These are phyloP conservation scores for Eleginops maclovinus DNA, from an alignment of 2,113 vertebrate species.

Conservation along the genomic window DNA sequence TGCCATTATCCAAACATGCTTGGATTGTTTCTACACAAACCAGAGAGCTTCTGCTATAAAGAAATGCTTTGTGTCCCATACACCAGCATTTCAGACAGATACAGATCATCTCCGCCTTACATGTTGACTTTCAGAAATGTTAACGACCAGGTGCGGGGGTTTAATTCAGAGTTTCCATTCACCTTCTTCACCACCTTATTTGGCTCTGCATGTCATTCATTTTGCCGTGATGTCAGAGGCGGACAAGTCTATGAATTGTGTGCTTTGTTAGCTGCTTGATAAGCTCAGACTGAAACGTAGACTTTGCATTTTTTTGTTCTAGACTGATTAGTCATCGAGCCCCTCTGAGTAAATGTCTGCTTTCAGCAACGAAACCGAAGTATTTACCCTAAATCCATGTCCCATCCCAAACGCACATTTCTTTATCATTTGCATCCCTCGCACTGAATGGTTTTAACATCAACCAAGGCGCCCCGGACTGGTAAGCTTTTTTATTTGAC, in stretches of 20 bases:
- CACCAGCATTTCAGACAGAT: constrained; percentile 15
- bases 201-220: constrained; percentile 29
- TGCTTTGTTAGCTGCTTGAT: constrained; percentile 44
- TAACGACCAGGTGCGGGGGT: constrained; percentile 65
- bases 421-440: background rate
- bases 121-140: constrained; percentile 31
- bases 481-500: background rate
- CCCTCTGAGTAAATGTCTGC: constrained; percentile 36
- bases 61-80: constrained; percentile 33
- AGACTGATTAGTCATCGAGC: constrained; percentile 64
- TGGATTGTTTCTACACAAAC: constrained; percentile 16
- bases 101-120: constrained; percentile 22
- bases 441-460: background rate
- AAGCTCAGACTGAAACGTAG: constrained; percentile 40
- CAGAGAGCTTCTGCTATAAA: constrained; percentile 16
- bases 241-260: constrained; percentile 44
- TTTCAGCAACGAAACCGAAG: background rate
- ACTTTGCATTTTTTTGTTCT: constrained; percentile 39
- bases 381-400: constrained; percentile 25
- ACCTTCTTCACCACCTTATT: constrained; percentile 35
- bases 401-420: background rate
- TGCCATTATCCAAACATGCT: constrained; percentile 11
- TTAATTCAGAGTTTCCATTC: constrained; percentile 44
- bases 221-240: constrained; percentile 57
- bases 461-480: background rate